phyloP scores from a whole-genome alignment of 2,797 vertebrate genomes.

The Xenentodon cancila region DNA sequence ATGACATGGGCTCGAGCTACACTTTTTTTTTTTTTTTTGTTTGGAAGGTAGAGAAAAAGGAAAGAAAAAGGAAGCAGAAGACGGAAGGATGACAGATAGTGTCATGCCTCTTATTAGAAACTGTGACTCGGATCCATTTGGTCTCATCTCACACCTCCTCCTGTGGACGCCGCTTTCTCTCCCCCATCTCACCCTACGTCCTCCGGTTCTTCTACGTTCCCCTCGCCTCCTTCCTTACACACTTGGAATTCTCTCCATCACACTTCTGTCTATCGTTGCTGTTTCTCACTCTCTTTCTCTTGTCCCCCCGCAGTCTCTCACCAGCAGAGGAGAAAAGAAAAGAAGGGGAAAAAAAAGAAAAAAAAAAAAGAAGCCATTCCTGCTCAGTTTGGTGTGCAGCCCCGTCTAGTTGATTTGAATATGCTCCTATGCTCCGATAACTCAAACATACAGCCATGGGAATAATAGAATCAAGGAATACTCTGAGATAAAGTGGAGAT shows the following conservation, averaged over 20 bases:
- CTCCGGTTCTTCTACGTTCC: not conserved
- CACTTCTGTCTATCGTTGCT: slow-evolving; percentile 13
- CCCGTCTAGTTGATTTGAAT: slow-evolving; percentile 60
- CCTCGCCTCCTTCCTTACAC: not conserved
- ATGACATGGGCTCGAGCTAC: too few relatives aligned
- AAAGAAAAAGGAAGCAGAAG: not conserved
- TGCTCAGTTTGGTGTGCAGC: slow-evolving; percentile 58
- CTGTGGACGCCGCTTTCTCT: slow-evolving; percentile 18
- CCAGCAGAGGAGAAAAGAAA: slow-evolving; percentile 26
- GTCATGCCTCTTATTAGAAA: slow-evolving; percentile 53
- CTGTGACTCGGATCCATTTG: slow-evolving; percentile 53
- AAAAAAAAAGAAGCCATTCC: slow-evolving; percentile 43
- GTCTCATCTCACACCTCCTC: slow-evolving; percentile 61
- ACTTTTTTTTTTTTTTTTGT: too few relatives aligned
- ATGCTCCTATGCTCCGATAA: slow-evolving; percentile 46
- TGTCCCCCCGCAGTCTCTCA: slow-evolving; percentile 54
- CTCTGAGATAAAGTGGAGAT: slow-evolving; percentile 56
- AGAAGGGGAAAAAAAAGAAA: not conserved
- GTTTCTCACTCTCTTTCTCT: slow-evolving; percentile 47
- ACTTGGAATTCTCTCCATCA: not conserved
- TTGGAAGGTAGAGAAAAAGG: not conserved
- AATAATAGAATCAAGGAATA: slow-evolving; percentile 74
- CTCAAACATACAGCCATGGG: slow-evolving; percentile 62
- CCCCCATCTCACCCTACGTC: not conserved
- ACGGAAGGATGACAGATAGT: slow-evolving; percentile 23